Base-by-base conservation (phyloP, 2,113 vertebrate species). In the Etheostoma spectabile region DNA sequence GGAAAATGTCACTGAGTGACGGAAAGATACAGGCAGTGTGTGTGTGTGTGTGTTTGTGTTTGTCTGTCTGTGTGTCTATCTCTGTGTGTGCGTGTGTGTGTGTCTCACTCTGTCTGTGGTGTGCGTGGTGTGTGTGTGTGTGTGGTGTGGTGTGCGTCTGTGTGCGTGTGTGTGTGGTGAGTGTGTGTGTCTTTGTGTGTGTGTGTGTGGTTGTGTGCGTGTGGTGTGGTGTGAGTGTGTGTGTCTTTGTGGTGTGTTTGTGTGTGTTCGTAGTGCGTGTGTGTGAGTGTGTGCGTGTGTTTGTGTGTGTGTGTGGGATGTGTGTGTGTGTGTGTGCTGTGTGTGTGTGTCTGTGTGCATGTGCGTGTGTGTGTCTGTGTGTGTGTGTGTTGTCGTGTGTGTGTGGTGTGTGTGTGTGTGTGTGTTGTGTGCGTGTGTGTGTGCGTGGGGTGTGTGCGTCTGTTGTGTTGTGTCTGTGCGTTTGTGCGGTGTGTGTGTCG, bases 1-100 rank as follows among this genome's bases (percentile, higher is more conserved):
- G 67, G 18, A 55, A 87, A 87, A 87, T 87, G 81, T 68, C 81
- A 87, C 2, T 0, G 42, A 8, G 1, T 18, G 48, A 72, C 63
- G 0, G 4, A 56, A 18, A 45, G 74, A 74, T 74, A 64, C 46
- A 30, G 4, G 30, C 30, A 0, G 13, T 27, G 5, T 35, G 33
- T 35, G 5, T 35, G 5, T 35, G 33, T 35, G 33, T 6, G 5
- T 35, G 5, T 35, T 5, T 35, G 33, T 35, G 33, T 35, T n/a
- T n/a, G n/a, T n/a, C n/a, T n/a, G n/a, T n/a, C n/a, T n/a, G n/a
- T n/a, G n/a, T n/a, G n/a, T n/a, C n/a, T n/a, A n/a, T n/a, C n/a
- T n/a, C n/a, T 18, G n/a, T 56, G 53, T 56, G 53, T 22, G 22
- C 24, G 10, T 57, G 4, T 57, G 12, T 30, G 22, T 5, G 22